Evolutionary conservation across 2,797 vertebrate genomes (phyloP), one percentile per base, ranked within the genome.

Genomic region (Channallabes apus): DNA sequence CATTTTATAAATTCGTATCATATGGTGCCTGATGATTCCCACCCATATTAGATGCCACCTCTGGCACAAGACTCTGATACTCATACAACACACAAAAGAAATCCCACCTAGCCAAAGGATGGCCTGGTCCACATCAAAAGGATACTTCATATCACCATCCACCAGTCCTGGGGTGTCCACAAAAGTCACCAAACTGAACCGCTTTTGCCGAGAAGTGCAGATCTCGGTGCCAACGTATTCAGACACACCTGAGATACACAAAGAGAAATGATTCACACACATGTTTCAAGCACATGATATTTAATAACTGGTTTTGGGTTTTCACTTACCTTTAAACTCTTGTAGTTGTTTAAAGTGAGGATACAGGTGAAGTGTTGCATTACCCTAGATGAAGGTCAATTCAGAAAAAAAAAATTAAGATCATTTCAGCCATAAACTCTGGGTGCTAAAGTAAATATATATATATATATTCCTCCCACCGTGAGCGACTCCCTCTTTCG

Each of bases 131-230:
- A 97, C 96, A n/a, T 97, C 95, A 87, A 97, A 97, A 6, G 96
- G 96, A 85, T 97, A 97, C 90, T 96, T 97, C 96, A 97, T 97
- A 76, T 97, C 96, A 0, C 96, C 96, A 0, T 97, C 96, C 84
- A 97, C 96, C 85, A 97, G 89, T 0, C 96, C 96, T 0, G 96
- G 96, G 0, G 95, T 95, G 89, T 97, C 96, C 80, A 96, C 96
- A 88, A 97, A 97, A 0, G 96, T 97, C 86, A 97, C 94, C 90
- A 97, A 89, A 88, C 94, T 95, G 91, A 97, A 97, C 35, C 95
- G 95, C 85, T 96, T 97, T 91, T 97, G 96, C 14, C 96, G 92
- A 0, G 96, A 96, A 0, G 96, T 96, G 91, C 96, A 96, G 85
- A 97, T 94, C 92, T 97, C 96, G 2, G 96, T 97, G 92, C 94